Conservation (phyloP, 2,113 vertebrate genomes). For the Cochlearius cochlearius region DNA sequence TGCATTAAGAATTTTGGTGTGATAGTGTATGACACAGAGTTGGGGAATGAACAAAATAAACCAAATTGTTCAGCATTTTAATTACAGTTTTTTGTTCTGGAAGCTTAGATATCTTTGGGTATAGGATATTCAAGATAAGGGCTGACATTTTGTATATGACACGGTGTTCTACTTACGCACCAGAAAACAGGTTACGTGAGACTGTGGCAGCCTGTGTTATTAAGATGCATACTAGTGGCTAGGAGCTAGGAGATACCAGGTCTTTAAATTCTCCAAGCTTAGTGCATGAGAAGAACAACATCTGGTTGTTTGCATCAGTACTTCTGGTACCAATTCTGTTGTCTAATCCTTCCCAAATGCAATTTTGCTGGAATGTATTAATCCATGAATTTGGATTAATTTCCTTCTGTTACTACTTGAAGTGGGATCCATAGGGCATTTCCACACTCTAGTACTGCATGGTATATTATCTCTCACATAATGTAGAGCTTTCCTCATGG, state of each 20-base stretch:
- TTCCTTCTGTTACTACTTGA: not conserved
- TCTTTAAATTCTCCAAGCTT: not conserved
- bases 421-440: not conserved
- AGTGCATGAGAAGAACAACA: not conserved
- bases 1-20: not conserved
- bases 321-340: not conserved
- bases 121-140: not conserved
- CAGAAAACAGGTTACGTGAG: fast-evolving
- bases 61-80: not conserved
- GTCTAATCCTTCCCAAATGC: not conserved
- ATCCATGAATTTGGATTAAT: not conserved
- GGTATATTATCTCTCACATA: not conserved
- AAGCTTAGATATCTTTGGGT: not conserved
- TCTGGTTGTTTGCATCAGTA: not conserved
- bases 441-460: not conserved
- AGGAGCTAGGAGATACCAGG: not conserved
- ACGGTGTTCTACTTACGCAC: fast-evolving
- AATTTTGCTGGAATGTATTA: not conserved
- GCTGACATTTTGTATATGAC: not conserved
- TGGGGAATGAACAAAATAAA: not conserved
- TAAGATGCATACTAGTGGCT: not conserved
- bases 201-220: not conserved
- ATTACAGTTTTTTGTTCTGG: not conserved
- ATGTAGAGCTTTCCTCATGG: not conserved
- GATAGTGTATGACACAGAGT: fast-evolving